Evolutionary conservation across 2,113 vertebrate genomes (phyloP).

Genomic region (Muntiacus reevesi): DNA sequence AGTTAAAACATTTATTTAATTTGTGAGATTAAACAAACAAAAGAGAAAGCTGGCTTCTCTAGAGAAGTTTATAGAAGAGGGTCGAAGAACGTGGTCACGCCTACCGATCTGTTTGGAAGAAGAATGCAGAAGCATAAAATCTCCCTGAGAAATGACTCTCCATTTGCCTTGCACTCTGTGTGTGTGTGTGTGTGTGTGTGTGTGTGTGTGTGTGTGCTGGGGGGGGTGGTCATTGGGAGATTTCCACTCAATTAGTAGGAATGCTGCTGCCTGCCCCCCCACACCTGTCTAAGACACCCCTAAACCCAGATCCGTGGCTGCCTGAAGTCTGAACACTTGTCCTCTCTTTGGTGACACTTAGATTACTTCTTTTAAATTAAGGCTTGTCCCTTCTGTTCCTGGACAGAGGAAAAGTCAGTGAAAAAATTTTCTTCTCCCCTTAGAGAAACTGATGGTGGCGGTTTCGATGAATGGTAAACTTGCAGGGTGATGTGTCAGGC

Average conservation of each 20-base stretch:
- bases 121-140: not conserved
- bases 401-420: not conserved
- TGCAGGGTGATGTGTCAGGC: not conserved
- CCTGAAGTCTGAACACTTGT: not conserved
- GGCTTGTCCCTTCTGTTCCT: not conserved
- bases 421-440: slow-evolving; percentile 4
- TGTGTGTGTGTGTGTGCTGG: not conserved
- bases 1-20: slow-evolving; percentile 54
- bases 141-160: not conserved
- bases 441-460: not conserved
- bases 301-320: not conserved
- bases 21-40: slow-evolving; percentile 40
- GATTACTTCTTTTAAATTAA: not conserved
- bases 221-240: not conserved
- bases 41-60: not conserved
- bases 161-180: rapidly evolving
- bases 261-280: not conserved
- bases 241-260: not conserved
- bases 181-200: rapidly evolving
- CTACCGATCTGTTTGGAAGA: slow-evolving; percentile 19
- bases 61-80: slow-evolving; percentile 54
- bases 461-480: not conserved
- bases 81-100: slow-evolving; percentile 42
- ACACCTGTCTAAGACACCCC: not conserved
- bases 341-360: not conserved